These are phyloP conservation scores for Anarhynchus alexandrinus DNA, from an alignment of 2,113 vertebrate genomes.

Conservation along the genomic window DNA sequence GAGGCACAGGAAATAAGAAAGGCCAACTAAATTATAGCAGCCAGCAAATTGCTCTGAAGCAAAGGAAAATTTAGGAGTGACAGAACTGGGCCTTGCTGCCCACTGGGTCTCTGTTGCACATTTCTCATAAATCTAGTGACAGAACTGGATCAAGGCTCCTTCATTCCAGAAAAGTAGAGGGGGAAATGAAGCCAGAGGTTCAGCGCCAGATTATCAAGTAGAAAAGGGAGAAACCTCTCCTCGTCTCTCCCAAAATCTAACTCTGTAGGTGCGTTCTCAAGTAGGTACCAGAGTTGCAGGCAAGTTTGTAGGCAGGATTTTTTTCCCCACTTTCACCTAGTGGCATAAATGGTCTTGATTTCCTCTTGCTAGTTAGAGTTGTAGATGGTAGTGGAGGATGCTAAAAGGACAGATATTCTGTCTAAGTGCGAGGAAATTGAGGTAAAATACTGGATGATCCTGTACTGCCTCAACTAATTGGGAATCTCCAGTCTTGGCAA, in stretches of 20 bases:
- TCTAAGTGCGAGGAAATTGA: neutral
- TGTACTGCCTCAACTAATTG: neutral
- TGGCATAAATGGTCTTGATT: neutral
- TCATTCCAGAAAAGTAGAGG: neutral
- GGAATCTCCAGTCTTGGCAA: neutral
- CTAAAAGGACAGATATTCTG: neutral
- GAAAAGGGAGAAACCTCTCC: neutral
- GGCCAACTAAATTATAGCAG: conserved; percentile 1
- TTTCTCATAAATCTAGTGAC: neutral
- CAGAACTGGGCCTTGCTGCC: neutral
- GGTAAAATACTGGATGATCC: neutral
- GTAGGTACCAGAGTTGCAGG: neutral
- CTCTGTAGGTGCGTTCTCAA: neutral
- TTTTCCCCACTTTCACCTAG: neutral
- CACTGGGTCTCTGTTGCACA: neutral
- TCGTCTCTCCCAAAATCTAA: neutral
- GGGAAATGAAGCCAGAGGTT: neutral
- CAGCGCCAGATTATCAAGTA: neutral
- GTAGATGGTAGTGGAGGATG: neutral
- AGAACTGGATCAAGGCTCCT: neutral
- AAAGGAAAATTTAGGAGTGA: conserved; percentile 5
- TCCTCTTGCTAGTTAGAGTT: neutral
- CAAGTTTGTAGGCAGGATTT: neutral
- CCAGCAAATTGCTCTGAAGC: conserved; percentile 11
- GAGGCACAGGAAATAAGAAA: conserved; percentile 44